Conservation (phyloP, 2,113 vertebrate genomes). For the Petaurus breviceps region DNA sequence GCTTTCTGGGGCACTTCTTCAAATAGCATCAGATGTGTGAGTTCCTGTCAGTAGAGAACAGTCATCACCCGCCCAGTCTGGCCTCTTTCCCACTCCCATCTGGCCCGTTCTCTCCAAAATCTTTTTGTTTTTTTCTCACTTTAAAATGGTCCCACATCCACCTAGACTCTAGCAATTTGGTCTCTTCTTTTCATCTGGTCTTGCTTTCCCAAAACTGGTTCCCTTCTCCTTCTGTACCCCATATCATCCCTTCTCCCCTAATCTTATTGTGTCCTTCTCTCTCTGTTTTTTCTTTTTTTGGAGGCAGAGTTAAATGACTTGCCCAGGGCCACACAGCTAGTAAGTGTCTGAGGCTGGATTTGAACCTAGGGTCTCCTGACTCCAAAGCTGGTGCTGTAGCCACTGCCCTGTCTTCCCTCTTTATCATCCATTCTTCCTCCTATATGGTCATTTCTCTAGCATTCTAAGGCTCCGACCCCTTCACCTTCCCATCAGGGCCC, state of each 20-base stretch:
- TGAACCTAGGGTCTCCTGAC: too few species aligned
- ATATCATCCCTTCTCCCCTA: background rate
- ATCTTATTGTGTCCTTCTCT: too few species aligned
- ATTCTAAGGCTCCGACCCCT: background rate
- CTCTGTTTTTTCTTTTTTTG: too few species aligned
- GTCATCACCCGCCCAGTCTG: background rate
- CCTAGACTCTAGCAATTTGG: background rate
- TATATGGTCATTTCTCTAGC: background rate
- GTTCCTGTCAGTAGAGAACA: too few species aligned
- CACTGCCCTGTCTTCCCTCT: background rate
- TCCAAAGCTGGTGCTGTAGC: too few species aligned
- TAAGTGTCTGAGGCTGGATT: too few species aligned
- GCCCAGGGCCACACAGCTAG: background rate
- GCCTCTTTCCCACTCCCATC: constrained; percentile 10
- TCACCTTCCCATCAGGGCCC: background rate
- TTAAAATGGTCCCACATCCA: background rate
- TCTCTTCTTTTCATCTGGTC: background rate
- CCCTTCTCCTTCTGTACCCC: background rate
- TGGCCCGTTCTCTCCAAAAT: background rate
- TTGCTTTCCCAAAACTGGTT: background rate
- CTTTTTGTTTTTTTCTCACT: background rate
- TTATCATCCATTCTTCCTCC: background rate
- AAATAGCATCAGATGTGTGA: too few species aligned
- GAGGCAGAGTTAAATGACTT: background rate
- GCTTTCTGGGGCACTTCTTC: too few species aligned